Base-by-base conservation (phyloP, 2,797 vertebrate genomes). In the Antrozous pallidus region DNA sequence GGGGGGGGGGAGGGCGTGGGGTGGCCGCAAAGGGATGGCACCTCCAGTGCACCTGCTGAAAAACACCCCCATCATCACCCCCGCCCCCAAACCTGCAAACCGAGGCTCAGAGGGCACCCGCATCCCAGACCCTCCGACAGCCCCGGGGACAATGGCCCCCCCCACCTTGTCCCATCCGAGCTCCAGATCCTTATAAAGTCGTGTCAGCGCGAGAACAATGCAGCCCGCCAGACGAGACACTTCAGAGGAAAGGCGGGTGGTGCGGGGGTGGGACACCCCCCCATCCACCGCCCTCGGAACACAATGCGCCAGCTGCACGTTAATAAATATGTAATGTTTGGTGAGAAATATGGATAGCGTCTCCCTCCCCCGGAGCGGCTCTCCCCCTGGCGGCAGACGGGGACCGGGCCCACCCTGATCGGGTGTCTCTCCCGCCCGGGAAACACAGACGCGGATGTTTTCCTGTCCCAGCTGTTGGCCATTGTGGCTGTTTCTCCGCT, bases 241-340 rank as follows among this genome's bases (percentile, higher is more conserved):
- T 69, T 97, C 97, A 97, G 96, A 97, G 96, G 94, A 96, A 82
- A 95, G 95, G 96, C 94, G 93, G 96, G 81, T 78, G 95, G 91
- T 2, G 18, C 83, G 93, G 94, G 92, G 91, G 79, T 22, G 94
- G 95, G 88, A 97, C 56, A 74, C 95, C 94, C 97, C 94, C 97
- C 94, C 58, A 79, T 40, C 95, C 11, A 2, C 56, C 85, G 31
- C 86, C 90, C 92, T 73, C 47, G 0, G 95, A 97, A 97, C 97
- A 98, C 98, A 98, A 98, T 98, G 97, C 98, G 97, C 98, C 98
- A 98, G 98, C 98, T 98, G 98, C 98, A 98, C 98, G 98, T 98
- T 98, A 98, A 98, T 98, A 98, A 98, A 98, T 98, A 98, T 98
- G 98, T 98, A 98, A 98, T 98, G 98, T 98, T 98, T 98, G 98